Evolutionary conservation across 2,113 vertebrate genomes (phyloP), one percentile per base, ranked within the genome.

Genomic region (Vulpes vulpes): DNA sequence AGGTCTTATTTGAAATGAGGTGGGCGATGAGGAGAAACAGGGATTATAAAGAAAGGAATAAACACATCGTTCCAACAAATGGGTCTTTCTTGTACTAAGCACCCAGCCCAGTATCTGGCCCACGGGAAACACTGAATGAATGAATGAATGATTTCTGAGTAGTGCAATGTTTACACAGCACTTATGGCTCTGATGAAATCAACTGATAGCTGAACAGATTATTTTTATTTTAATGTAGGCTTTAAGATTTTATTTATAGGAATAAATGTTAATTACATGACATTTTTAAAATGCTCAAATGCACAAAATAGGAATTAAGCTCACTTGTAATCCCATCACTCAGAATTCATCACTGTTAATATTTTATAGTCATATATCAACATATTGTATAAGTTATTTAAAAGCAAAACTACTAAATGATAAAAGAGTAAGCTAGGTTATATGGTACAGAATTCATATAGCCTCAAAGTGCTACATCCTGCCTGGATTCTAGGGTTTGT

Each of bases 171-270:
- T 90, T 11, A 51, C 23, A 51, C 3, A 62, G 7, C 20, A 53
- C 8, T 25, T 38, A 27, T 4, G 53, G 22, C 57, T 81, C 20
- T 64, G 64, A 76, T 14, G 27, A 53, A 95, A 71, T 55, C 3
- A 51, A 32, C 22, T 93, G 89, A 71, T 51, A 83, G 69, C 43
- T 83, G 32, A 81, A 80, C 51, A 95, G 20, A 49, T 49, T 25
- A 3, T 12, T 65, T 94, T 89, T 81, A 59, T 76, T 87, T 95
- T 83, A n/a, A 96, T 83, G 43, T 35, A 87, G 20, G 6, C 88
- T 53, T 91, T 84, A 65, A 43, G 55, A 84, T 60, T 88, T 76
- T 30, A 19, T 79, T 89, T 25, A 60, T 91, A 79, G 95, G 20
- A 87, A 62, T 93, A 51, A 32, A 67, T 62, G 25, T 15, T 93